Evolutionary conservation across 2,113 vertebrate species (phyloP).

Genomic region (Amazona guildingii): DNA sequence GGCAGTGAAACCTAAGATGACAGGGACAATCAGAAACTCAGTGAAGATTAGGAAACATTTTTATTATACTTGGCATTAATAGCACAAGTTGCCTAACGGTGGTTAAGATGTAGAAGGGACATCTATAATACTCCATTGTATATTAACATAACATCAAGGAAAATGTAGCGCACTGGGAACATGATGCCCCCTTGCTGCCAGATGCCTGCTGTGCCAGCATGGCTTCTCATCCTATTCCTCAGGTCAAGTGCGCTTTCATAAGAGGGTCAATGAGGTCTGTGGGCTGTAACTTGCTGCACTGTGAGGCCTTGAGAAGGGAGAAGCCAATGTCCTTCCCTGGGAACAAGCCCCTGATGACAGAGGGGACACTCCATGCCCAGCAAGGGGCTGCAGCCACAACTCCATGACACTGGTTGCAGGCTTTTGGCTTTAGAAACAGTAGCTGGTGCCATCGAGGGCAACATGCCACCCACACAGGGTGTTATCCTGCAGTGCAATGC

Average conservation of each 20-base stretch:
- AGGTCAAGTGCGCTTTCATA: not conserved
- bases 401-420: fast-evolving
- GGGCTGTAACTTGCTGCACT: not conserved
- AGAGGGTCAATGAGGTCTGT: not conserved
- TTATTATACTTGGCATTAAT: not conserved
- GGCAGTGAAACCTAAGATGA: not conserved
- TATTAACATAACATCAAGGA: not conserved
- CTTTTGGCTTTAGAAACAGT: not conserved
- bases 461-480: fast-evolving
- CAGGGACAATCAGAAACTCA: not conserved
- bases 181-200: not conserved
- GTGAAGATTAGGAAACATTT: not conserved
- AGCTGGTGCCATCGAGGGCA: fast-evolving
- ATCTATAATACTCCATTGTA: not conserved
- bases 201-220: not conserved
- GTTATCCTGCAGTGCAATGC: fast-evolving
- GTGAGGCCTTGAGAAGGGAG: not conserved
- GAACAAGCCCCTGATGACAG: not conserved
- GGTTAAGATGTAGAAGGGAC: not conserved
- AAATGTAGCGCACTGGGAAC: not conserved
- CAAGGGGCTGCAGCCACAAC: not conserved
- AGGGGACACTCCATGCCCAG: not conserved
- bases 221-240: not conserved
- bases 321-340: not conserved
- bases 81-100: not conserved